phyloP scores from a whole-genome alignment of 1,140 invertebrate genomes.

The Hypothenemus hampei region DNA sequence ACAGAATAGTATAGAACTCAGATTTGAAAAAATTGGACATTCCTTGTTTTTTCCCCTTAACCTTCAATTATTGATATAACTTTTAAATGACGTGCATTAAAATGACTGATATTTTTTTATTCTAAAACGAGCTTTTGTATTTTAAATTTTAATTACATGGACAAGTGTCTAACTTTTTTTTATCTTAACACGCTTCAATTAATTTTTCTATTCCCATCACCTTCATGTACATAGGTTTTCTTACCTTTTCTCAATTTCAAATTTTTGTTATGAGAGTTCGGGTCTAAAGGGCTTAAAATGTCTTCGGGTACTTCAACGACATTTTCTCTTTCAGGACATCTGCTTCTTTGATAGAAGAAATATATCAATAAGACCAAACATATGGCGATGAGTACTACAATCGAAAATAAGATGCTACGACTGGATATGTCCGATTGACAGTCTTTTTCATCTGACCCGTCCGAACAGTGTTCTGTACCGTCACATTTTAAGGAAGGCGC shows the following conservation, averaged over 20 bases:
- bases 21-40: no score
- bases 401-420: constrained; percentile 20
- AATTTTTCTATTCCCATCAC: no score
- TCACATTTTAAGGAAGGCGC: constrained; percentile 51
- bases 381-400: background rate
- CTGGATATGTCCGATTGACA: constrained; percentile 36
- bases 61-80: no score
- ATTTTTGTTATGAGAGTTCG: constrained; percentile 32
- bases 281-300: constrained; percentile 38
- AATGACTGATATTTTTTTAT: no score
- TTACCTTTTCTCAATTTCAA: constrained; percentile 32
- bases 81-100: no score
- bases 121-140: no score
- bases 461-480: constrained; percentile 65
- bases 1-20: no score
- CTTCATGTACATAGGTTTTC: no score
- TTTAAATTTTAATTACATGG: no score
- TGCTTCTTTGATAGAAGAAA: constrained; percentile 29
- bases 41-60: no score
- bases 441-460: constrained; percentile 65
- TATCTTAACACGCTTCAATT: no score
- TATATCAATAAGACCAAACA: constrained; percentile 35
- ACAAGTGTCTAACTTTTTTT: no score
- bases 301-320: constrained; percentile 49
- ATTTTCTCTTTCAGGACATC: constrained; percentile 6